Evolutionary conservation across 2,113 vertebrate genomes (phyloP).

Genomic region (Indri indri): DNA sequence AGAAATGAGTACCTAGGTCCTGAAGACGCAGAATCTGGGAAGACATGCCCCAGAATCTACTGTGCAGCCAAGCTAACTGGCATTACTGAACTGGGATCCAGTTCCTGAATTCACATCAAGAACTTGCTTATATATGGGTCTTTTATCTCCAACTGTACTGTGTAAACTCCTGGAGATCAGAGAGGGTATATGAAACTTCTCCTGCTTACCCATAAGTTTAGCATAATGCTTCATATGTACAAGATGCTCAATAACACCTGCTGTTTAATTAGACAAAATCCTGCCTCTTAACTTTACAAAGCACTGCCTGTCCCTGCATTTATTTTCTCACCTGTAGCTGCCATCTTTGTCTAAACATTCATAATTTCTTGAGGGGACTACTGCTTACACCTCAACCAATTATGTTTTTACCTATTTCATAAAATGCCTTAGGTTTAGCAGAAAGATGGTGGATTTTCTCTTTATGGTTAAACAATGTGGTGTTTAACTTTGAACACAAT

Average conservation of each 20-base stretch:
- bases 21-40: neutral
- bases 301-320: neutral
- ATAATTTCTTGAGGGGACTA: neutral
- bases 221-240: neutral
- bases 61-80: neutral
- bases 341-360: neutral
- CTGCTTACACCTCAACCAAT: neutral
- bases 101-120: neutral
- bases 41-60: accelerated
- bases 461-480: neutral
- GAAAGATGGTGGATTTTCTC: neutral
- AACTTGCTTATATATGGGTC: neutral
- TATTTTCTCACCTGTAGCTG: neutral
- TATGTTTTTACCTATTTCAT: neutral
- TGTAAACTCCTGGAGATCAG: neutral
- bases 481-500: neutral
- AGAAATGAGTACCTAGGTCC: neutral
- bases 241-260: neutral
- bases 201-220: neutral
- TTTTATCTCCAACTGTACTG: neutral
- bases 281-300: neutral
- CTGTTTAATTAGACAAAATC: neutral
- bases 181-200: neutral
- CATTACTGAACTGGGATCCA: neutral
- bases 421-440: neutral